phyloP scores from a whole-genome alignment of 2,888 invertebrate species.

The Tanypteryx hageni region DNA sequence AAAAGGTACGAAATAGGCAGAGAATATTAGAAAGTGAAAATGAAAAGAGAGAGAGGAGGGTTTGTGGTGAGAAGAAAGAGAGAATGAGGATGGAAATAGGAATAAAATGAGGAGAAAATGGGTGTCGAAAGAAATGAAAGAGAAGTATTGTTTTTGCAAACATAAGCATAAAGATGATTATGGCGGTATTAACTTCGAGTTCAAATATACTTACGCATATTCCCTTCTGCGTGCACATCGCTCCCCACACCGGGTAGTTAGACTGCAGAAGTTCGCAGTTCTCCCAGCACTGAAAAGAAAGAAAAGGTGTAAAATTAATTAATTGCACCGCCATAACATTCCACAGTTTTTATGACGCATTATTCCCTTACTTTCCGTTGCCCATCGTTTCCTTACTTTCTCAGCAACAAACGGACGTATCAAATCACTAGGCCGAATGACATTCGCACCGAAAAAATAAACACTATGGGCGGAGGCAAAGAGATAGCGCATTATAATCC shows the following conservation, averaged over 20 bases:
- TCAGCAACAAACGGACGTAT: background rate
- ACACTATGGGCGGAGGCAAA: background rate
- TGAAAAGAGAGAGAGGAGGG: too few relatives aligned
- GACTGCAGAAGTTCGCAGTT: slow-evolving; percentile 85
- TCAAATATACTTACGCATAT: slow-evolving; percentile 82
- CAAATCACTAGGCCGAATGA: background rate
- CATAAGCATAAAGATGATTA: background rate
- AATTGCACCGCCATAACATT: background rate
- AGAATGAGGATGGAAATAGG: too few relatives aligned
- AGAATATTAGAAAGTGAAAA: too few relatives aligned
- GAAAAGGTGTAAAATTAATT: background rate
- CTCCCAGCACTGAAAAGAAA: slow-evolving; percentile 82
- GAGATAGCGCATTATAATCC: background rate
- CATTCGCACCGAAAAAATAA: background rate
- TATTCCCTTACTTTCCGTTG: background rate
- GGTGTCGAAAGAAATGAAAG: background rate
- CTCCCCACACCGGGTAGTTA: slow-evolving; percentile 85
- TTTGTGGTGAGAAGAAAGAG: too few relatives aligned
- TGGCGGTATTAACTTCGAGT: background rate
- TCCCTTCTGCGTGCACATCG: slow-evolving; percentile 83
- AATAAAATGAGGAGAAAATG: background rate
- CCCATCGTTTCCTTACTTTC: background rate
- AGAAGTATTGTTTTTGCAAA: background rate
- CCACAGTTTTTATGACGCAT: background rate
- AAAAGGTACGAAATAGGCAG: too few relatives aligned